A percentile compares a stretch with the other conserved stretches of the same genome.
Conservation (phyloP, 2,888 invertebrate species). For the Craniophora ligustri region DNA sequence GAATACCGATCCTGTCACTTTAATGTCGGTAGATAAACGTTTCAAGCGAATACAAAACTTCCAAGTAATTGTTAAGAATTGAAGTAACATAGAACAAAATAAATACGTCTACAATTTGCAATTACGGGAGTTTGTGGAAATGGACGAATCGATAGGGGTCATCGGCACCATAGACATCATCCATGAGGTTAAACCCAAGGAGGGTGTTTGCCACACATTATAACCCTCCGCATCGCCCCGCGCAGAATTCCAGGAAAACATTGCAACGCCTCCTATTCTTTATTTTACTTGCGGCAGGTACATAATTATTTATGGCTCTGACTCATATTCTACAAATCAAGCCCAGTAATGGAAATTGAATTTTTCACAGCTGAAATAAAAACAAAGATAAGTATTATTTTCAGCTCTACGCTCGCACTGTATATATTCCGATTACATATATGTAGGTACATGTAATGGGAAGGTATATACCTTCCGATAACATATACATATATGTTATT, state of each 20-base stretch:
- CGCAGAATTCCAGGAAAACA: conserved; percentile 80
- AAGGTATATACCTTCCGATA: too few species aligned
- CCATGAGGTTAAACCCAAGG: conserved; percentile 80
- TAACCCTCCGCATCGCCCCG: conserved; percentile 72
- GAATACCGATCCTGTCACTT: conserved; percentile 4
- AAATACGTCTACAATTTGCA: conserved; percentile 72
- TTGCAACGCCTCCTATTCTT: conserved; percentile 73
- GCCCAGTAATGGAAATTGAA: conserved; percentile 28
- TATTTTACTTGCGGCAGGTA: conserved; percentile 70
- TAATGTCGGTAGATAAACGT: conserved; percentile 4
- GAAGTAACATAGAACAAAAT: conserved; percentile 30
- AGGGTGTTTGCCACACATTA: conserved; percentile 82
- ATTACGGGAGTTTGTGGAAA: conserved; percentile 81
- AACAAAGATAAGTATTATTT: conserved; percentile 4
- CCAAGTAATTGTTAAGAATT: conserved; percentile 52
- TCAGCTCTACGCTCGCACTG: conserved; percentile 1
- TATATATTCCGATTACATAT: too few species aligned
- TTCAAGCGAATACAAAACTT: conserved; percentile 34
- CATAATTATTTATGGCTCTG: conserved; percentile 54
- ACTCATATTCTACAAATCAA: conserved; percentile 38
- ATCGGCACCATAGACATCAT: conserved; percentile 85
- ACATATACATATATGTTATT: too few species aligned
- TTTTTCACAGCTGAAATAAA: conserved; percentile 9
- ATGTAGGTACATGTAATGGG: too few species aligned
- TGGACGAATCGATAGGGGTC: conserved; percentile 85